Evolutionary conservation across 2,888 invertebrate species (phyloP), one percentile per base, ranked within the genome.

Genomic region (Eulithis testata): DNA sequence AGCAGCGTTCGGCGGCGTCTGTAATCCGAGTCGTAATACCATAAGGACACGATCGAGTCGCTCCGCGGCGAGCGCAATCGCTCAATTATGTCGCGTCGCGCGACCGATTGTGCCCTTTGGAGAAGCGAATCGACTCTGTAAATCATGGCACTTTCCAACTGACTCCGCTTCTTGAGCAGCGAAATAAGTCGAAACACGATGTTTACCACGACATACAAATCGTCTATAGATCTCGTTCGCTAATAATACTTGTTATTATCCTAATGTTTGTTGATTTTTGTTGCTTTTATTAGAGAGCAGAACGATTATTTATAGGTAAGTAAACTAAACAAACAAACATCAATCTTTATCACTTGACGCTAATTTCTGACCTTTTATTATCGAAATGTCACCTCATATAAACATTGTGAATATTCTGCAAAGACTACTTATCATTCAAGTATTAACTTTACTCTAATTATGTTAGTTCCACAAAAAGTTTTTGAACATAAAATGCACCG

Each of bases 1-100:
- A 93, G 91, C 88, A 84, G 85, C 83, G 83, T 88, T 89, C 89
- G 78, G 82, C 81, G 79, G 78, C 84, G 84, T 84, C 86, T 85
- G 85, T 78, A 82, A 84, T 85, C 78, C 81, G 74, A 77, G 59
- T 63, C 66, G 61, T 70, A 73, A 65, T 68, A 65, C 66, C 64
- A 67, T 74, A 69, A 73, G 66, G 68, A 71, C 65, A 65, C 69
- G 72, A 69, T 70, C 73, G 65, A 58, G 70, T 71, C 60, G 73
- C 60, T 73, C 67, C 63, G 63, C 60, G 65, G 50, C 60, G 65
- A 45, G 61, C 52, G 62, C 53, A 4, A 69, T 66, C 65, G 58
- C 53, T 14, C 21, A 21, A 21, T 21, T 58, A 61, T 60, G 67
- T 66, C 68, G 59, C 66, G 55, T 44, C 52, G n/a, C 47, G 53